phyloP scores from a whole-genome alignment of 1,140 invertebrate species.

The Drosophila tropicalis region DNA sequence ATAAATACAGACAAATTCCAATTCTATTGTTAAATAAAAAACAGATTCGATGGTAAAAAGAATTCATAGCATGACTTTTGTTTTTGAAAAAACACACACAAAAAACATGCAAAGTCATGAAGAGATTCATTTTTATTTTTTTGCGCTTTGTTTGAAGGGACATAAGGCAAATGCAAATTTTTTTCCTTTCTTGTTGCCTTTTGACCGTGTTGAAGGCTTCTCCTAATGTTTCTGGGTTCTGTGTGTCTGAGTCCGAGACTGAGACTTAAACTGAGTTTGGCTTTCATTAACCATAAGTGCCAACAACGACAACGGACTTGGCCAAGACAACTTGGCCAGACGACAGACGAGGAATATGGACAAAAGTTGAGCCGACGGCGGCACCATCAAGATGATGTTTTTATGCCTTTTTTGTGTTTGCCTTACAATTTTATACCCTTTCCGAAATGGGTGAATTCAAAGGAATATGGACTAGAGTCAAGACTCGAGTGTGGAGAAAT shows the following conservation, averaged over 20 bases:
- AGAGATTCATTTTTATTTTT: not conserved
- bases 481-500: too few relatives aligned
- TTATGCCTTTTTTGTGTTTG: conserved; percentile 27
- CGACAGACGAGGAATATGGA: conserved; percentile 14
- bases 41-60: not conserved
- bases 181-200: not conserved
- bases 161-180: conserved; percentile 17
- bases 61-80: too few relatives aligned
- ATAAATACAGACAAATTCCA: too few relatives aligned
- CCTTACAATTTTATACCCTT: conserved; percentile 12
- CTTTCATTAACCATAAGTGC: conserved; percentile 61
- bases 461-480: too few relatives aligned
- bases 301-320: conserved; percentile 21
- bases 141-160: not conserved
- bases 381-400: conserved; percentile 31
- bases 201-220: conserved; percentile 12
- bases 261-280: conserved; percentile 24
- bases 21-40: not conserved
- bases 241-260: not conserved
- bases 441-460: too few relatives aligned
- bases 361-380: conserved; percentile 10
- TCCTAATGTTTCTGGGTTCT: conserved; percentile 34
- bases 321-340: conserved; percentile 20
- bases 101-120: conserved; percentile 14
- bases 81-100: too few relatives aligned